Evolutionary conservation across 2,113 vertebrate genomes (phyloP).

Genomic region (Bujurquina vittata): DNA sequence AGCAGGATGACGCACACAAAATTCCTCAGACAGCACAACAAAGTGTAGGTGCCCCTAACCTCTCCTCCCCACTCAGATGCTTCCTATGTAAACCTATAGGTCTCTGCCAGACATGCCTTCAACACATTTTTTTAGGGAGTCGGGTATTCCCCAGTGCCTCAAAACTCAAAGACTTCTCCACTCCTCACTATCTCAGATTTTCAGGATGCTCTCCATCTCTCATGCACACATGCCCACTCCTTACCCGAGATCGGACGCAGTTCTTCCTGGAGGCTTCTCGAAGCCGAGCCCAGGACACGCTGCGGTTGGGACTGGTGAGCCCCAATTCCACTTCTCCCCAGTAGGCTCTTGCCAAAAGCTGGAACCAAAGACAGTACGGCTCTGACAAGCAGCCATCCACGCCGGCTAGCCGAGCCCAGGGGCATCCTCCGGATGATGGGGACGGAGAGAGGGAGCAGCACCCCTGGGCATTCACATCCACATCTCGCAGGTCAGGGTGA

Average conservation of each 20-base stretch:
- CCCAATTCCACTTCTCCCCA: constrained; percentile 80
- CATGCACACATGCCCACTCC: neutral
- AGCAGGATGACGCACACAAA: constrained; percentile 68
- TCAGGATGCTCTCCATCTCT: constrained; percentile 26
- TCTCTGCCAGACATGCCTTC: constrained; percentile 10
- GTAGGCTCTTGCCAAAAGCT: constrained; percentile 78
- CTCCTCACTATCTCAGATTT: neutral
- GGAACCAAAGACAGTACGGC: constrained; percentile 81
- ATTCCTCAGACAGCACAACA: constrained; percentile 69
- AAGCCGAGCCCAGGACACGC: constrained; percentile 71
- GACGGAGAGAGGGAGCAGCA: constrained; percentile 68
- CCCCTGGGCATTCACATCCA: constrained; percentile 47
- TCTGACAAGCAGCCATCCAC: constrained; percentile 78
- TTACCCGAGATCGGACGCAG: constrained; percentile 76
- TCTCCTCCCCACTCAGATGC: constrained; percentile 34
- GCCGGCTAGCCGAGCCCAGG: constrained; percentile 78
- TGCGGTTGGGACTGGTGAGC: constrained; percentile 58
- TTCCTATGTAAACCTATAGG: constrained; percentile 60
- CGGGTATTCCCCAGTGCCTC: neutral
- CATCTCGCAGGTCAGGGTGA: constrained; percentile 56
- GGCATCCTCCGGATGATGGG: constrained; percentile 63
- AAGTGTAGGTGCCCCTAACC: constrained; percentile 51
- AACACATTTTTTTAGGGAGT: neutral
- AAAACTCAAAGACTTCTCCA: neutral
- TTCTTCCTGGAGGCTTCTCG: constrained; percentile 72